Percentiles rank a stretch among this genome's conserved stretches.
Conservation (phyloP, 1,140 invertebrate genomes). For the Hyles euphorbiae region DNA sequence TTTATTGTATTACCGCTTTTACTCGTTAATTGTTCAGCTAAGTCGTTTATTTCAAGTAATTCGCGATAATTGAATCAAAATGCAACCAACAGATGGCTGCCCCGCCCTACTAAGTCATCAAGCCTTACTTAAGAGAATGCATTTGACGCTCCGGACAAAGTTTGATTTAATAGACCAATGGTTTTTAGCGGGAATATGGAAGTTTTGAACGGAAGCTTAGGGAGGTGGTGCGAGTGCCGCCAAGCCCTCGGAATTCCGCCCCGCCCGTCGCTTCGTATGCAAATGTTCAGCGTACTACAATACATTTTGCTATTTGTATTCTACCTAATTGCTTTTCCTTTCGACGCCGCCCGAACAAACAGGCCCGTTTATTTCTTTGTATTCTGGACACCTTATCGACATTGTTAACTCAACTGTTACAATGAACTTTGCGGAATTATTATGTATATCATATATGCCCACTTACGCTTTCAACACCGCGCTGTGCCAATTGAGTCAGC, state of each 20-base stretch:
- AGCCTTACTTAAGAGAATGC: too few species aligned
- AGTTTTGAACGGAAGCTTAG: slow-evolving; percentile 41
- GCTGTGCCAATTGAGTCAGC: too few species aligned
- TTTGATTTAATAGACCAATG: slow-evolving; percentile 11
- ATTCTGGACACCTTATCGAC: slow-evolving; percentile 35
- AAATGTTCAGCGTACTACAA: slow-evolving; percentile 57
- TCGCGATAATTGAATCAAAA: too few species aligned
- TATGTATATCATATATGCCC: too few species aligned
- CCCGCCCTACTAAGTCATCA: too few species aligned
- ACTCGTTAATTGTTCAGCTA: too few species aligned
- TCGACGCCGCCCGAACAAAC: slow-evolving; percentile 42
- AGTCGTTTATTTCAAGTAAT: too few species aligned
- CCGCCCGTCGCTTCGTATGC: slow-evolving; percentile 50
- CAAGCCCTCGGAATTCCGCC: slow-evolving; percentile 40
- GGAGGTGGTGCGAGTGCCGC: slow-evolving; percentile 17
- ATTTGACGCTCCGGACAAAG: background rate
- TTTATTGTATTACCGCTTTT: too few species aligned
- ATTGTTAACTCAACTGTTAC: slow-evolving; percentile 22
- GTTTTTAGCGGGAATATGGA: slow-evolving; percentile 34
- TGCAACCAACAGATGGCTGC: too few species aligned
- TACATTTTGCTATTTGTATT: slow-evolving; percentile 61
- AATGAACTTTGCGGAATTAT: slow-evolving; percentile 11
- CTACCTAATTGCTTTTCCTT: slow-evolving; percentile 64
- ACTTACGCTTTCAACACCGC: too few species aligned
- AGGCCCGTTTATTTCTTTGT: slow-evolving; percentile 49